Percentiles rank a stretch among this genome's conserved stretches.
Conservation (phyloP, 2,888 invertebrate genomes). For the Nomada ferruginata region DNA sequence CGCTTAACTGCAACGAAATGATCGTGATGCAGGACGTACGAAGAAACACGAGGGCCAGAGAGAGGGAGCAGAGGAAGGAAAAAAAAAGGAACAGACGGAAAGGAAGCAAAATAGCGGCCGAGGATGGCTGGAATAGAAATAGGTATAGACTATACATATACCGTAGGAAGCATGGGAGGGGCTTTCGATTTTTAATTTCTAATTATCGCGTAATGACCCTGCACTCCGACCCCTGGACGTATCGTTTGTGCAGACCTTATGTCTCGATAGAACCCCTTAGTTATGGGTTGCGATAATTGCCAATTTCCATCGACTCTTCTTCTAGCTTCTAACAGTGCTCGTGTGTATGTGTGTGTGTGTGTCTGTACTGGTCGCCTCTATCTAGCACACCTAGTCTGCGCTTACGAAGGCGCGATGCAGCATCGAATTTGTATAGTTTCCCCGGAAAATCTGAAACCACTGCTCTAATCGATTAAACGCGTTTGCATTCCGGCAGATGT, state of each 20-base stretch:
- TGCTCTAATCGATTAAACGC: not conserved
- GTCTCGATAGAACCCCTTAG: conserved; percentile 72
- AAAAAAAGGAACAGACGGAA: not conserved
- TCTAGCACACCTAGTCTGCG: conserved; percentile 9
- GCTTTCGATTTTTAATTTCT: conserved; percentile 76
- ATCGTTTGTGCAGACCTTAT: conserved; percentile 74
- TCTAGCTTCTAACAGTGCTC: conserved; percentile 61
- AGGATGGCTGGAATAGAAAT: conserved; percentile 43
- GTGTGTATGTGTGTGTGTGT: conserved; percentile 55
- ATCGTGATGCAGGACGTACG: conserved; percentile 57
- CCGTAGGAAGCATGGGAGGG: conserved; percentile 29
- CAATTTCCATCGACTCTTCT: conserved; percentile 78
- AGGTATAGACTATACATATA: conserved; percentile 26
- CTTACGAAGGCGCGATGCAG: conserved; percentile 18
- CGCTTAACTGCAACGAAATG: conserved; percentile 72
- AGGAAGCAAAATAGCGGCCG: conserved; percentile 24
- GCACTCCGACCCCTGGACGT: conserved; percentile 68
- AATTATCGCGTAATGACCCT: conserved; percentile 78
- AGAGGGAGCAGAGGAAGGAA: not conserved
- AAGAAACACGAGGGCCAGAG: conserved; percentile 5
- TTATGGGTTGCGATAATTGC: conserved; percentile 81
- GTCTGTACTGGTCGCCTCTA: conserved; percentile 12
- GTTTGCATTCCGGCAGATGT: not conserved
- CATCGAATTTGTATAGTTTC: conserved; percentile 4
- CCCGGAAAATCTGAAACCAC: not conserved